Base-by-base conservation (phyloP, 1,140 invertebrate species). In the Cyrtorhinus lividipennis region DNA sequence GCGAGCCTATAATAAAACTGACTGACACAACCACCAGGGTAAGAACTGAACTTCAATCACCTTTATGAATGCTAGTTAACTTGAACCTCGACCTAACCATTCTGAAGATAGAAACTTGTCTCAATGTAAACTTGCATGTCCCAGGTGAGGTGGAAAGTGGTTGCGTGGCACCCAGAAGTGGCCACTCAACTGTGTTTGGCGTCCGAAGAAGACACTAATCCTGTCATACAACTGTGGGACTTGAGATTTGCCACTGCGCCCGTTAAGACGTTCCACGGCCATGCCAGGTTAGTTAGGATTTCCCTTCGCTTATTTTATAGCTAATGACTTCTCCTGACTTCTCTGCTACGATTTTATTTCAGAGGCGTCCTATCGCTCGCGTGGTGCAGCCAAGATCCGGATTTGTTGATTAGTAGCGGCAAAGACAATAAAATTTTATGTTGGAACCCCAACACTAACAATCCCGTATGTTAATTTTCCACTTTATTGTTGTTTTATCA, bases 1-100 rank as follows among this genome's bases (percentile, higher is more conserved):
- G 93, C 72, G 92, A 95, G 74, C 91, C 92, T 26, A 95, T 98
- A 65, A 95, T 96, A 68, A 96, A 95, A 82, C 77, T 97, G 64
- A 79, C 79, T 62, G 84, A 87, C 72, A 78, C 78, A 59, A 83
- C 83, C 72, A 81, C 81, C 10, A 73, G 82, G 75, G 84, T 86
- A 75, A 67, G 70, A 69, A n/a, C n/a, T n/a, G n/a, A n/a, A n/a
- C n/a, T n/a, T n/a, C n/a, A n/a, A n/a, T n/a, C n/a, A n/a, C n/a
- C n/a, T n/a, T n/a, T n/a, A n/a, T n/a, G n/a, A n/a, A n/a, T n/a
- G n/a, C n/a, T n/a, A n/a, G n/a, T n/a, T n/a, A n/a, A n/a, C n/a
- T n/a, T n/a, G n/a, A n/a, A n/a, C n/a, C n/a, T n/a, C n/a, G n/a
- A n/a, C n/a, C n/a, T n/a, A n/a, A n/a, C n/a, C n/a, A n/a, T n/a